Conservation (phyloP, 2,113 vertebrate genomes). For the Periophthalmus modestus region DNA sequence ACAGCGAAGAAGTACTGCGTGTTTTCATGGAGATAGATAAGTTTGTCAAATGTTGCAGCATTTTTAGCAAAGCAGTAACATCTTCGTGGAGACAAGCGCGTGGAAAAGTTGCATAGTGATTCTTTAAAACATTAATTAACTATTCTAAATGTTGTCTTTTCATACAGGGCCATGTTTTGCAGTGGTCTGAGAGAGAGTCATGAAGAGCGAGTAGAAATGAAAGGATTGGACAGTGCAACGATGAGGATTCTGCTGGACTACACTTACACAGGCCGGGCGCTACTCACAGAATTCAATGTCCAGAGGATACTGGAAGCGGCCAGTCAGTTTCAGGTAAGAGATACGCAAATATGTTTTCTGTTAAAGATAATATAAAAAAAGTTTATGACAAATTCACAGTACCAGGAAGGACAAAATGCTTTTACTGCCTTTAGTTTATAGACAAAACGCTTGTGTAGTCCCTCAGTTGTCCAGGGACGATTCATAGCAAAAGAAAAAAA, state of each 20-base stretch:
- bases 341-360: neutral
- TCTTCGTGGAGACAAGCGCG: too few species aligned
- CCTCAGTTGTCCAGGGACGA: too few species aligned
- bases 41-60: too few species aligned
- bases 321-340: conserved; percentile 92
- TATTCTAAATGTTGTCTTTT: neutral
- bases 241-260: conserved; percentile 92
- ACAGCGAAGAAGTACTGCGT: neutral
- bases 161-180: conserved; percentile 96
- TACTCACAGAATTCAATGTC: conserved; percentile 91
- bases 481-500: too few species aligned
- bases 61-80: too few species aligned
- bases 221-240: conserved; percentile 88
- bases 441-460: too few species aligned
- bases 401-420: too few species aligned
- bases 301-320: conserved; percentile 92
- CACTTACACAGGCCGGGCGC: conserved; percentile 91
- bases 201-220: conserved; percentile 88
- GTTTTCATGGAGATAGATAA: too few species aligned
- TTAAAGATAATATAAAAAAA: neutral
- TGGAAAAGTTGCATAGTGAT: too few species aligned
- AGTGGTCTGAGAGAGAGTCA: conserved; percentile 92
- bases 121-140: neutral
- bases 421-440: too few species aligned
- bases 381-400: too few species aligned